Evolutionary conservation across 2,888 invertebrate genomes (phyloP).

Genomic region (Scaptodrosophila latifasciaeformis): DNA sequence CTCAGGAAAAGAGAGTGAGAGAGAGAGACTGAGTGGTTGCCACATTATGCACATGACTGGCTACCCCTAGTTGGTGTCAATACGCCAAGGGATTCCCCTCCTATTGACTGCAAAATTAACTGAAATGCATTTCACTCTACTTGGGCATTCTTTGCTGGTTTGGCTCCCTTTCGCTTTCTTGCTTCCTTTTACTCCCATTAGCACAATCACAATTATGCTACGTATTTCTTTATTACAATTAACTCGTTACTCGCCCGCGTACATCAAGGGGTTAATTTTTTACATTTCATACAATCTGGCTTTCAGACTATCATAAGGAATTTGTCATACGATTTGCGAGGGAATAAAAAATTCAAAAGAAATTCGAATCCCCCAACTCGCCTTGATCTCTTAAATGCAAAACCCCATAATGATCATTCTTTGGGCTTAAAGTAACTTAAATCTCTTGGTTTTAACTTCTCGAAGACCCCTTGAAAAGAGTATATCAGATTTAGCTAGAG

Average conservation of each 20-base stretch:
- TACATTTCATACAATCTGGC: no score
- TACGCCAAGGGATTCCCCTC: not conserved
- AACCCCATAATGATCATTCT: no score
- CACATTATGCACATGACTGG: not conserved
- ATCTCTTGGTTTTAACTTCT: no score
- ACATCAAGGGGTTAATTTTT: not conserved
- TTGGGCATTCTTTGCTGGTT: no score
- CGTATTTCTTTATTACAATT: slow-evolving; percentile 48
- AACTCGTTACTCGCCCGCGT: slow-evolving; percentile 47
- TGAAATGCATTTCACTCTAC: not conserved
- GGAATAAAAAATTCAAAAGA: no score
- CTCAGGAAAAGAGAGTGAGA: no score
- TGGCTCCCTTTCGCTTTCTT: no score
- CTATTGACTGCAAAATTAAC: not conserved
- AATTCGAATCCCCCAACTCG: no score
- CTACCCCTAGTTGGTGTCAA: not conserved
- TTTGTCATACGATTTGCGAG: slow-evolving; percentile 18
- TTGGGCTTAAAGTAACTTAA: no score
- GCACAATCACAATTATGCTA: slow-evolving; percentile 27
- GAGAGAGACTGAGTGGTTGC: not conserved
- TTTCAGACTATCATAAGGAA: slow-evolving; percentile 48
- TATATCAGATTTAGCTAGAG: no score
- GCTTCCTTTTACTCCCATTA: not conserved
- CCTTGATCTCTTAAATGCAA: no score
- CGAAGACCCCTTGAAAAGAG: no score